Base-by-base conservation (phyloP, 1,140 invertebrate genomes). In the Dysdera silvatica region DNA sequence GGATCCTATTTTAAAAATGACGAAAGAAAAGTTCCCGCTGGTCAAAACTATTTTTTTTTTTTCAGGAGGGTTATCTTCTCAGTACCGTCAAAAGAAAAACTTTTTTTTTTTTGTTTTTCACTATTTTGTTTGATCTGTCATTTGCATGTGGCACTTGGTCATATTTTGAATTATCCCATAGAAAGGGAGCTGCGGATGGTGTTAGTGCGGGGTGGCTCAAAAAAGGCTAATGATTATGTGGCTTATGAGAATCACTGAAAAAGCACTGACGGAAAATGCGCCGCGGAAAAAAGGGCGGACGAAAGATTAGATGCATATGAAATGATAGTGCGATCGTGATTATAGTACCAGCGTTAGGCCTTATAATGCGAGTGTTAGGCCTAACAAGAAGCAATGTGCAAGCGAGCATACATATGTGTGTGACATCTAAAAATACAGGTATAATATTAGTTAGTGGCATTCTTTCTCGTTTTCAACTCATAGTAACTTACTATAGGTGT, bases 71-170 rank as follows among this genome's bases (percentile, higher is more conserved):
- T 28, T 28, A 10, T 51, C 23, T 28, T 28, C 48, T 51, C 48
- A 51, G 48, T 51, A 51, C 20, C 48, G 3, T 18, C 48, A 51
- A 18, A 51, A 51, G 31, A 51, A 18, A 51, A 51, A n/a, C n/a
- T n/a, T n/a, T n/a, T 28, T 51, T 51, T 51, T 51, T 51, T 28
- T 51, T 51, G 24, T 51, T 51, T 51, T 51, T 28, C 12, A 51
- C 48, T 51, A 23, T 14, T 12, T 28, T 51, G n/a, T 51, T 51
- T 28, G 48, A 51, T 2, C 48, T 51, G 10, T 10, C 6, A 3
- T 51, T 51, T 51, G 48, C 31, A 6, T 1, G 24, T 24, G 48
- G 48, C 31, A 51, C 48, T 18, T 51, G 48, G 48, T 51, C 48
- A 28, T 51, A 28, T 28, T 51, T 51, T 18, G 20, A 51, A 2